Evolutionary conservation across 2,113 vertebrate species (phyloP).

Genomic region (Rhinichthys klamathensis): DNA sequence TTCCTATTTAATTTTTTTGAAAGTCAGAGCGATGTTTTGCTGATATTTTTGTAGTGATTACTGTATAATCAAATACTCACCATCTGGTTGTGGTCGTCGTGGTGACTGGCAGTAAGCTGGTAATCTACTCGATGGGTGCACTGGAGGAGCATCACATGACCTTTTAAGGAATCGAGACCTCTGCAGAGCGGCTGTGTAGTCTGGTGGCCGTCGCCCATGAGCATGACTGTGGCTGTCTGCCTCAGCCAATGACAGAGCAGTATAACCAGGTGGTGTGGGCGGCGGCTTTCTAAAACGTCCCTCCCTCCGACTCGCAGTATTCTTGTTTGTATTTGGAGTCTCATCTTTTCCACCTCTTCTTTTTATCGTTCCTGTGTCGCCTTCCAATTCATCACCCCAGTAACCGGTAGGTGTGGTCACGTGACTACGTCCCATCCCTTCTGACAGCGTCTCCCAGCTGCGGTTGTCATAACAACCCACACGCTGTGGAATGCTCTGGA

Average conservation of each 20-base stretch:
- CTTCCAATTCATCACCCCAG: conserved; percentile 96
- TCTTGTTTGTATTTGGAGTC: conserved; percentile 76
- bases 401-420: conserved; percentile 91
- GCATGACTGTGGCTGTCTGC: conserved; percentile 81
- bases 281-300: conserved; percentile 92
- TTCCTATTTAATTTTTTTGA: background rate
- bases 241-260: conserved; percentile 90
- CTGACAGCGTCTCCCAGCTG: conserved; percentile 91
- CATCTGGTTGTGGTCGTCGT: conserved; percentile 46
- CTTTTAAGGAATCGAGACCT: conserved; percentile 91
- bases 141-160: conserved; percentile 74
- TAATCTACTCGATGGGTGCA: conserved; percentile 78
- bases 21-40: too few species aligned
- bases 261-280: conserved; percentile 93
- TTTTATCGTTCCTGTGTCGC: conserved; percentile 98
- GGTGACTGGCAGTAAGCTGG: conserved; percentile 57
- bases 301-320: conserved; percentile 86
- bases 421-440: conserved; percentile 84
- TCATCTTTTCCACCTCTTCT: conserved; percentile 95
- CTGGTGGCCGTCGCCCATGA: conserved; percentile 85
- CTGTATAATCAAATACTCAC: conserved; percentile 10
- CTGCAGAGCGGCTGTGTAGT: conserved; percentile 95
- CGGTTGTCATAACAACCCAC: conserved; percentile 92
- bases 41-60: too few species aligned
- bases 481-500: conserved; percentile 96